Evolutionary conservation across 2,797 vertebrate genomes (phyloP), one percentile per base, ranked within the genome.

Genomic region (Cryptoprocta ferox): DNA sequence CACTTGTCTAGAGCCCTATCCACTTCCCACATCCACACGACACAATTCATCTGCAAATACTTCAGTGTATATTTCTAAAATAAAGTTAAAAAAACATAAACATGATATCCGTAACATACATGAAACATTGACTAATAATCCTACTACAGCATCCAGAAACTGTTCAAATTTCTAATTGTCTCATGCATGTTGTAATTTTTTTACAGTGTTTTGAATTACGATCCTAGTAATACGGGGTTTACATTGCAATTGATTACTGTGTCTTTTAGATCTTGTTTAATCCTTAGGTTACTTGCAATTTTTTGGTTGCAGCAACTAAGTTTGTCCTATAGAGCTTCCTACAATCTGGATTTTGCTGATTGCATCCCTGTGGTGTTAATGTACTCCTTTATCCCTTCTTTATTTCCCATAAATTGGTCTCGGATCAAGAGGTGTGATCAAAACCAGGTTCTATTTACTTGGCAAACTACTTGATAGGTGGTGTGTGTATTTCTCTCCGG

Each of bases 41-140:
- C 2, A 45, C 65, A 91, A 13, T 97, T 88, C 56, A 82, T 81
- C 59, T 37, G 21, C 37, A 93, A 93, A 89, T 92, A 91, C 15
- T 80, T 84, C 50, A 93, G 53, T 56, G 21, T 79, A 19, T 89
- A 89, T 84, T 93, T 93, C 71, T 92, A 91, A 96, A 94, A 89
- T 91, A 82, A 92, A 85, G 21, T 56, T 88, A 87, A 45, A 53
- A 89, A 96, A 94, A 80, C 7, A 53, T 59, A 59, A 83, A 59
- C 16, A 81, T 35, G 85, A 39, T 89, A 39, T 37, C 61, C 48
- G 79, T 66, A 91, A 53, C 37, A 85, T 68, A 73, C 16, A 16
- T 81, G 92, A 84, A 82, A 71, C 9, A 71, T 59, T 87, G 45
- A 66, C 42, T n/a, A 68, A 63, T 37, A 83, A 66, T 94, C 66